A percentile compares a stretch with the other conserved stretches of the same genome.
These are phyloP conservation scores for Rhodeus uyekii DNA, from an alignment of 2,797 vertebrate genomes.

Conservation along the genomic window DNA sequence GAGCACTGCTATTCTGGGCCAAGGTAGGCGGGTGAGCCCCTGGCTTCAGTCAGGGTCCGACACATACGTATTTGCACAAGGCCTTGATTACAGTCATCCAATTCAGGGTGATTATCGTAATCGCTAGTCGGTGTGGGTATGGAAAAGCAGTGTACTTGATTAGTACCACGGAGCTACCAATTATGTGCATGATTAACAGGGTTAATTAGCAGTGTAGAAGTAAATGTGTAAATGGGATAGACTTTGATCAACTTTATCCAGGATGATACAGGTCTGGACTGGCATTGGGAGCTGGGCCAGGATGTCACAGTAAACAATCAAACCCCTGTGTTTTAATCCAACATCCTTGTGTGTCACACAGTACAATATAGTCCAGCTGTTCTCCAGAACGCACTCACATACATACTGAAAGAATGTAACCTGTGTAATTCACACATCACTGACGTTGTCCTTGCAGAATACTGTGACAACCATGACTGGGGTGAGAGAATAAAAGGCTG, in stretches of 20 bases:
- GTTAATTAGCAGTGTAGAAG: conserved; percentile 46
- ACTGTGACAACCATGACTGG: conserved; percentile 12
- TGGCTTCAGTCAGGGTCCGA: conserved; percentile 61
- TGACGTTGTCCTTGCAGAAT: conserved; percentile 31
- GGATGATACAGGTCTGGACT: conserved; percentile 31
- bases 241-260: conserved; percentile 39
- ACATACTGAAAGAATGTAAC: conserved; percentile 19
- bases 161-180: conserved; percentile 47
- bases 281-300: not conserved
- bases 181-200: conserved; percentile 58
- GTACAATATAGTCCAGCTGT: not conserved
- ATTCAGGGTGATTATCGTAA: conserved; percentile 64
- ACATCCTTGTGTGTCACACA: not conserved
- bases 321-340: not conserved
- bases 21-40: conserved; percentile 64
- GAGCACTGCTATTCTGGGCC: conserved; percentile 70
- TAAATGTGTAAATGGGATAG: conserved; percentile 38
- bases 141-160: conserved; percentile 38
- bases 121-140: conserved; percentile 62
- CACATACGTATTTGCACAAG: conserved; percentile 58
- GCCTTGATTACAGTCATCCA: conserved; percentile 77
- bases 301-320: not conserved
- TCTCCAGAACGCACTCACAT: not conserved
- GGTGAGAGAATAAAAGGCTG: conserved; percentile 15
- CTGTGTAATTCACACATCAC: conserved; percentile 35